Percentiles rank a stretch among this genome's conserved stretches.
These are phyloP conservation scores for Ranitomeya imitator DNA, from an alignment of 2,113 vertebrate species.

Conservation along the genomic window DNA sequence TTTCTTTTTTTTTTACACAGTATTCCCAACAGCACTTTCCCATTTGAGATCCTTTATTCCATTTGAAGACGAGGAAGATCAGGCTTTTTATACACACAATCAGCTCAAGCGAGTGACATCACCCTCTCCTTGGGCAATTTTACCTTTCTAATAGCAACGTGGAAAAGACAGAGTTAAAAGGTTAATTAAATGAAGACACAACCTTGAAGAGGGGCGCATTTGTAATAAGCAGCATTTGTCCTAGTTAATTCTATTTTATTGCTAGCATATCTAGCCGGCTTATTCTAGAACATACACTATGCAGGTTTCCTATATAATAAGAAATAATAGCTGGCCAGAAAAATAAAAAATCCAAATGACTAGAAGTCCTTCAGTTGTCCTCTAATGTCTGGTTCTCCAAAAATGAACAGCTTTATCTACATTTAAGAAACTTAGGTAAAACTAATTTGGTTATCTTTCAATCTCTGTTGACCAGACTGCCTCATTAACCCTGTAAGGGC, in stretches of 20 bases:
- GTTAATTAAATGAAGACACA: conserved; percentile 17
- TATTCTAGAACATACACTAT: background rate
- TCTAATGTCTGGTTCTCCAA: too few relatives aligned
- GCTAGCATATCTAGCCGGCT: background rate
- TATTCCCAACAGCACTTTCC: background rate
- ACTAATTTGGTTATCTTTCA: too few relatives aligned
- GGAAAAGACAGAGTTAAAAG: conserved; percentile 6
- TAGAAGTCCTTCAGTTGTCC: background rate
- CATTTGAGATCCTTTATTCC: background rate
- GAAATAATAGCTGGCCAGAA: background rate
- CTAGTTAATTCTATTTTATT: background rate
- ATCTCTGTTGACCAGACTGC: too few relatives aligned
- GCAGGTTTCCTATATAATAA: background rate
- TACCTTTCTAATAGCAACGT: background rate
- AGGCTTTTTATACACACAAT: background rate
- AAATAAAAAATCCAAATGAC: background rate
- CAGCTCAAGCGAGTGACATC: background rate
- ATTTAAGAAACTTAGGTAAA: too few relatives aligned
- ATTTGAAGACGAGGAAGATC: background rate
- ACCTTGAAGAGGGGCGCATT: background rate
- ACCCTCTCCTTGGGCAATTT: background rate
- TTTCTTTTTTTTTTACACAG: background rate
- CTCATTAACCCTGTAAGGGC: too few relatives aligned
- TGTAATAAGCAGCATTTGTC: background rate
- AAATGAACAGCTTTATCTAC: too few relatives aligned